Conservation (phyloP, 1,140 invertebrate genomes). For the Lepidostoma basale region DNA sequence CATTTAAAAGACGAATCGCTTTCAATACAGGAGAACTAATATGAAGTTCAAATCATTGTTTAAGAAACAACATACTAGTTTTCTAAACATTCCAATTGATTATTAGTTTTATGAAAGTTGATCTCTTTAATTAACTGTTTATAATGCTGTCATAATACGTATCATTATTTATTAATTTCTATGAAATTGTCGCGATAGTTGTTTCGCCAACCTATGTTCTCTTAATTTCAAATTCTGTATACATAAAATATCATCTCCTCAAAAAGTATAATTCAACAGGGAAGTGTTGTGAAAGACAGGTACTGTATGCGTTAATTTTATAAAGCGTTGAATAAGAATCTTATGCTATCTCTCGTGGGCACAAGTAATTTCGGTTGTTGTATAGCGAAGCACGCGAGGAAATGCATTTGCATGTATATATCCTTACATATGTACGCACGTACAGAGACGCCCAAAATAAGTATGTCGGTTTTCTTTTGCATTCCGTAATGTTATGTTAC, state of each 20-base stretch:
- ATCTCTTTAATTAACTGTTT: no score
- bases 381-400: not conserved
- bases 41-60: no score
- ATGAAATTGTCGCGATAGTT: not conserved
- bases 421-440: no score
- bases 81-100: no score
- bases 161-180: no score
- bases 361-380: not conserved
- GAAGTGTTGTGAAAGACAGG: not conserved
- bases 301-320: not conserved
- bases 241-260: not conserved
- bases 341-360: not conserved
- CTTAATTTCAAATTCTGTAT: not conserved
- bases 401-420: slow-evolving; percentile 1
- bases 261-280: not conserved
- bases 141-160: no score
- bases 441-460: no score
- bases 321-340: not conserved
- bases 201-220: not conserved
- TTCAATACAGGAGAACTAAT: no score
- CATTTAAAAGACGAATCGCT: no score
- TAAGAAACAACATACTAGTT: no score
- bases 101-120: no score
- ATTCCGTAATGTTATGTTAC: slow-evolving; percentile 1
- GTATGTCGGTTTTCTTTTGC: slow-evolving; percentile 9